Base-by-base conservation (phyloP, 2,888 invertebrate species). In the Dione juno region DNA sequence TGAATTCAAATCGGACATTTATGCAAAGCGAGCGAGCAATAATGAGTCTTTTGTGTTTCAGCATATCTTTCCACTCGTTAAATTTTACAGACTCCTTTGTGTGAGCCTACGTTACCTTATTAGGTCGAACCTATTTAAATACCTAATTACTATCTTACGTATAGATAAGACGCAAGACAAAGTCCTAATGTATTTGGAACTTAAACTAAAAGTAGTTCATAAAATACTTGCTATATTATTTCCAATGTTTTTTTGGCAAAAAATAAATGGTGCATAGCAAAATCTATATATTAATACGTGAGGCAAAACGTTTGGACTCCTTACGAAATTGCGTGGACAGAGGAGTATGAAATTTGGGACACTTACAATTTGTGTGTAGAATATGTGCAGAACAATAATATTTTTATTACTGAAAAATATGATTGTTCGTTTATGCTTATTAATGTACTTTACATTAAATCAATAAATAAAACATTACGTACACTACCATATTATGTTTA, bases 1-100 rank as follows among this genome's bases (percentile, higher is more conserved):
- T 76, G 77, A 77, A 77, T 77, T 77, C 74, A 77, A 77, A 78
- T 77, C 53, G 75, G 72, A 71, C 58, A 67, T 77, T 78, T 77
- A 78, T 78, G 77, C 72, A 75, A 77, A 77, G 59, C 66, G 73
- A 66, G 73, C 65, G 45, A 61, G 50, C 67, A 59, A 48, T 64
- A 70, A 72, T 70, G 72, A 73, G 65, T 66, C 67, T 72, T 74
- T 75, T 75, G 73, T 73, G 74, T 72, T 70, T 64, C 70, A 53
- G 66, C 67, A 66, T 73, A 74, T 71, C 71, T 70, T 67, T 70
- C 65, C 58, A 59, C 70, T 74, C 71, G 66, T 74, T 73, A 71
- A 74, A 68, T 68, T 68, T 71, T 66, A 67, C 59, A 61, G 61
- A 28, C 61, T 45, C 61, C 58, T 53, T 61, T 61, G 45, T 59